Conservation (phyloP, 1,140 invertebrate species). For the Cherax quadricarinatus region DNA sequence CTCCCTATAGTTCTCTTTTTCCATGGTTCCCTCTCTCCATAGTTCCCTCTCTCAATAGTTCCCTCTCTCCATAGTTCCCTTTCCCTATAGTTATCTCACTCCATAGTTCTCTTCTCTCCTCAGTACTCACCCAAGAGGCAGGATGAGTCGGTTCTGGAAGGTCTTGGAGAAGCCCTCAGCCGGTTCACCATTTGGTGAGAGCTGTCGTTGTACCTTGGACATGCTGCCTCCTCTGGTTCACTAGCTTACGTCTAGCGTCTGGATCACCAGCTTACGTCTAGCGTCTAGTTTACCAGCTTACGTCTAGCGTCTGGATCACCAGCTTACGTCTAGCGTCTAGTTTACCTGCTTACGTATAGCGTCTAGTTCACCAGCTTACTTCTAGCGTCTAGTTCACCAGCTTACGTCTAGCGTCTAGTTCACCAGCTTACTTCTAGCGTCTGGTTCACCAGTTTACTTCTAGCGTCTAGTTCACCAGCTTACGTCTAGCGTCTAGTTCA, state of each 20-base stretch:
- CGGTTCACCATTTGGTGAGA: slow-evolving; percentile 53
- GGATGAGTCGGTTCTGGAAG: slow-evolving; percentile 61
- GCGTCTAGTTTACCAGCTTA: not conserved
- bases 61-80: not conserved
- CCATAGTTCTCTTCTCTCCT: not conserved
- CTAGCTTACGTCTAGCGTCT: not conserved
- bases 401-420: too few relatives aligned
- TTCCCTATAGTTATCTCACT: not conserved
- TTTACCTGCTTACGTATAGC: not conserved
- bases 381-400: not conserved
- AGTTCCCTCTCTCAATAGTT: not conserved
- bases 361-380: too few relatives aligned
- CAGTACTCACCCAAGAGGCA: slow-evolving; percentile 56
- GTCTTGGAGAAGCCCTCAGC: slow-evolving; percentile 53
- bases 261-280: not conserved
- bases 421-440: not conserved
- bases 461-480: too few relatives aligned
- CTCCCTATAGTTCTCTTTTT: too few relatives aligned
- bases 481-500: not conserved
- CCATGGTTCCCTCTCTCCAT: not conserved
- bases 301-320: too few relatives aligned
- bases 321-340: not conserved
- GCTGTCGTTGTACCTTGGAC: slow-evolving; percentile 60
- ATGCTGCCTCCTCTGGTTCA: not conserved
- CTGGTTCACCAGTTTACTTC: not conserved